A percentile compares a stretch with the other conserved stretches of the same genome.
Evolutionary conservation across 2,888 invertebrate species (phyloP).

Genomic region (Phytoseiulus persimilis): DNA sequence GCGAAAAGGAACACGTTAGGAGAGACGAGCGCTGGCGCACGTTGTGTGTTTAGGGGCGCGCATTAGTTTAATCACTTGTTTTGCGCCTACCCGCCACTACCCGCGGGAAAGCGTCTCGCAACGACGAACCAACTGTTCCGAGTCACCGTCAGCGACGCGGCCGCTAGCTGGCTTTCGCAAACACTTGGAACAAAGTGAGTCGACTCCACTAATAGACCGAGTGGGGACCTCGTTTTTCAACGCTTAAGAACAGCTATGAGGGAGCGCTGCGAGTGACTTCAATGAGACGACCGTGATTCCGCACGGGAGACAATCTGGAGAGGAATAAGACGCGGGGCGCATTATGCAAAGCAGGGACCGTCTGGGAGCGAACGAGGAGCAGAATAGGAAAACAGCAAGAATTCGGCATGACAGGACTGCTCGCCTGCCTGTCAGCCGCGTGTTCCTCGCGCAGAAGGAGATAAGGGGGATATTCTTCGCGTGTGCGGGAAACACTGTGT

Average conservation of each 20-base stretch:
- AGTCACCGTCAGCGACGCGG: conserved; percentile 34
- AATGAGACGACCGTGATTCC: neutral
- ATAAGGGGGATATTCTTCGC: neutral
- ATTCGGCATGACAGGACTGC: neutral
- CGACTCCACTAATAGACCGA: neutral
- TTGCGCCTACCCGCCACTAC: conserved; percentile 6
- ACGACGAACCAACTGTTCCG: neutral
- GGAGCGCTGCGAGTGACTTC: neutral
- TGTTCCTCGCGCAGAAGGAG: neutral
- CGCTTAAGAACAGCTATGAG: neutral
- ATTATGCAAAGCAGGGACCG: neutral
- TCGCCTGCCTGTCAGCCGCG: neutral
- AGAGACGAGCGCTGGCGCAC: conserved; percentile 6
- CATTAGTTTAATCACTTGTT: neutral
- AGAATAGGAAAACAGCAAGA: neutral
- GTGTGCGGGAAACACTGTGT: neutral
- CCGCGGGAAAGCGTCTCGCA: conserved; percentile 37
- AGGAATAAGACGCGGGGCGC: neutral
- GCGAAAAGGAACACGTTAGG: conserved; percentile 38
- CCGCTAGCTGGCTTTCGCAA: conserved; percentile 33
- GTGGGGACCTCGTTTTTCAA: neutral
- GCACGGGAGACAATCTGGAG: neutral
- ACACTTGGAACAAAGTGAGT: neutral
- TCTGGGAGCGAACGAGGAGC: neutral
- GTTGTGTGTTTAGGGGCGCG: neutral